phyloP scores from a whole-genome alignment of 2,113 vertebrate species.

The Phoxinus phoxinus region DNA sequence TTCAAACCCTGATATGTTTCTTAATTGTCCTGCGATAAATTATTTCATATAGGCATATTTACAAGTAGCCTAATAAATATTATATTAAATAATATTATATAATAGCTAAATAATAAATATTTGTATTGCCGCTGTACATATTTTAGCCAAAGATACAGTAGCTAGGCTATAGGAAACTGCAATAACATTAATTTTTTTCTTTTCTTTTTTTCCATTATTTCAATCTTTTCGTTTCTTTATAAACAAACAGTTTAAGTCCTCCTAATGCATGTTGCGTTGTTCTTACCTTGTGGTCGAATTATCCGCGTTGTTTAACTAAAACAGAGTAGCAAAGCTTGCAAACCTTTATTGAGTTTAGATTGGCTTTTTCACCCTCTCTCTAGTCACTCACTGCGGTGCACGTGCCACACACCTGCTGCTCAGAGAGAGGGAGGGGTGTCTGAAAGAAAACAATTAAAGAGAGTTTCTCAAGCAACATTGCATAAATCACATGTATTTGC shows the following conservation, averaged over 20 bases:
- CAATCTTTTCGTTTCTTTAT: background rate
- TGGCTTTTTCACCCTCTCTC: constrained; percentile 37
- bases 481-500: constrained; percentile 41
- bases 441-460: constrained; percentile 30
- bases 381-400: constrained; percentile 43
- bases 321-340: constrained; percentile 32
- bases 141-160: background rate
- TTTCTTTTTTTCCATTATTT: background rate
- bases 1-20: background rate
- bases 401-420: constrained; percentile 75
- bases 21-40: background rate
- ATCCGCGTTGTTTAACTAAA: constrained; percentile 48
- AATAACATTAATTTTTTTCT: background rate
- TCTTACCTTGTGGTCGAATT: constrained; percentile 48
- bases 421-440: constrained; percentile 55
- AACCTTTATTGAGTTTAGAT: constrained; percentile 39
- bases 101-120: too few relatives aligned
- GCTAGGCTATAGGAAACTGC: background rate
- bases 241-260: background rate
- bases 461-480: constrained; percentile 27
- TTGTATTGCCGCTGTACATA: background rate
- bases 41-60: too few relatives aligned
- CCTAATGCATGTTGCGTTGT: background rate
- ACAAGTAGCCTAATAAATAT: too few relatives aligned
- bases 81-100: too few relatives aligned